Evolutionary conservation across 2,797 vertebrate species (phyloP).

Genomic region (Brotula barbata): DNA sequence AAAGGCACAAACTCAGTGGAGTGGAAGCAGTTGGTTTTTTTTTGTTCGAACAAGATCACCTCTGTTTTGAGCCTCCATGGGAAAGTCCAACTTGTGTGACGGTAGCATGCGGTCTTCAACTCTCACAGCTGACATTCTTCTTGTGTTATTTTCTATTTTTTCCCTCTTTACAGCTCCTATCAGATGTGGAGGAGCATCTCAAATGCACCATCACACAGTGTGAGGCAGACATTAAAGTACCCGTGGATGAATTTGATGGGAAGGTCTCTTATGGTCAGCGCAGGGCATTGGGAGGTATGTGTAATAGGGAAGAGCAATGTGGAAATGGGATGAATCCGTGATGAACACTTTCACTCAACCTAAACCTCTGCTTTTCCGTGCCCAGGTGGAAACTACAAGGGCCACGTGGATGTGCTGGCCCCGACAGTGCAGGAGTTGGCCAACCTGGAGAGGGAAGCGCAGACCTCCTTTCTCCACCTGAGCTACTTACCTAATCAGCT

Average conservation of each 20-base stretch:
- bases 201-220: conserved; percentile 97
- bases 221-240: conserved; percentile 94
- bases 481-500: conserved; percentile 96
- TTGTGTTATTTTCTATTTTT: background rate
- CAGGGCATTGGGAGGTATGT: conserved; percentile 83
- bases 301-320: too few species aligned
- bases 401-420: conserved; percentile 94
- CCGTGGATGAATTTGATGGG: conserved; percentile 95
- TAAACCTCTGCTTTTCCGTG: conserved; percentile 3
- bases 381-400: conserved; percentile 91
- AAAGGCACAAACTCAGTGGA: background rate
- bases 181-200: conserved; percentile 95
- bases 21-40: background rate
- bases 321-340: too few species aligned
- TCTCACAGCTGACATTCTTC: background rate
- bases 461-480: conserved; percentile 94
- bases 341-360: background rate
- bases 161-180: conserved; percentile 81
- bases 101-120: too few species aligned
- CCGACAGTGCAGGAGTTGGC: conserved; percentile 94
- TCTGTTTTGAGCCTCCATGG: too few species aligned
- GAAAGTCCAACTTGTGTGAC: background rate
- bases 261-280: conserved; percentile 95
- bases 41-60: background rate
- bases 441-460: conserved; percentile 93